Evolutionary conservation across 1,140 invertebrate genomes (phyloP), one percentile per base, ranked within the genome.

Genomic region (Caerostris extrusa): DNA sequence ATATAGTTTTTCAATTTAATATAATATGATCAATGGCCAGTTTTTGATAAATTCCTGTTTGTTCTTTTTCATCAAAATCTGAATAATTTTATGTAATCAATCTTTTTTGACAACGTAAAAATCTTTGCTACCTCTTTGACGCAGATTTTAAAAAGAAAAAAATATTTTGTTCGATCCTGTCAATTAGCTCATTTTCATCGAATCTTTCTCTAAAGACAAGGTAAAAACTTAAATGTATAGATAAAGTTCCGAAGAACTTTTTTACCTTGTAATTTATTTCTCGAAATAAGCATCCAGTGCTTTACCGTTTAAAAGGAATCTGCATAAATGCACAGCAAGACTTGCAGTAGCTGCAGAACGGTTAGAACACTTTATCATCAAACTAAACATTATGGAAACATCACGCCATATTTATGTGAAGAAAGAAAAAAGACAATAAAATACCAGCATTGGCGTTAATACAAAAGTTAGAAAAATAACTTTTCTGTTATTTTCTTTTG

Each of bases 391-490:
- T 85, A 85, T 85, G 55, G 57, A 56, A 19, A n/a, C n/a, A 64
- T 64, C 86, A 88, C 86, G 57, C 82, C 53, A 88, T 53, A 88
- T 88, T 88, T 67, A 53, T 85, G n/a, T n/a, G n/a, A 8, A 55
- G 55, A 19, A 50, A 50, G 14, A 77, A n/a, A 83, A 4, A 34
- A 3, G 50, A 67, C 64, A 88, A 88, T 67, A 14, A 67, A 88
- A 67, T 53, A 12, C 55, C 12, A n/a, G 14, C 60, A 67, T 88
- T 67, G 60, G 86, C 58, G 55, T 88, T 88, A 88, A 61, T 88
- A 19, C 86, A 53, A 88, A 88, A 88, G 86, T 88, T 67, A 60
- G 77, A 88, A 88, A 67, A 88, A 88, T 64, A 67, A 53, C 61
- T 88, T 88, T 67, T 88, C 8, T 67, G 7, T 67, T 58, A 3